A percentile compares a stretch with the other conserved stretches of the same genome.
These are phyloP conservation scores for Gymnoscelis rufifasciata DNA, from an alignment of 2,888 invertebrate species.

Conservation along the genomic window DNA sequence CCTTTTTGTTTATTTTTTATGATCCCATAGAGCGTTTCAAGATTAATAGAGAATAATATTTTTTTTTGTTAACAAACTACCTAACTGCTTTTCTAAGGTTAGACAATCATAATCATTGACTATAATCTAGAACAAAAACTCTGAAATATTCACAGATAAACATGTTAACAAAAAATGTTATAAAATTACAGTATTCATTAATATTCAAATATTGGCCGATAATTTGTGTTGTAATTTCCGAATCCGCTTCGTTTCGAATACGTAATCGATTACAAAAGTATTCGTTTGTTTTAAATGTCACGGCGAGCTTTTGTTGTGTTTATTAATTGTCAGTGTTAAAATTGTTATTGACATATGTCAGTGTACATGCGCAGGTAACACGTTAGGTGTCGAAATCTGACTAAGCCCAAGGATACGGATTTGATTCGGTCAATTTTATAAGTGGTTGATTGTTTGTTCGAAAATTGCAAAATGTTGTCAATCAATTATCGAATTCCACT, in stretches of 20 bases:
- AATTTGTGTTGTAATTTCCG: conserved; percentile 43
- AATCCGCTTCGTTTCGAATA: conserved; percentile 44
- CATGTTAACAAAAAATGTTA: neutral
- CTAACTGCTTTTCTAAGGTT: too few species aligned
- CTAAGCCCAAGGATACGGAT: conserved; percentile 7
- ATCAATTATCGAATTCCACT: conserved; percentile 6
- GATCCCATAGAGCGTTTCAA: too few species aligned
- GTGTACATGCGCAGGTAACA: conserved; percentile 15
- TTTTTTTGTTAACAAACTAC: too few species aligned
- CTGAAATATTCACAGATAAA: neutral
- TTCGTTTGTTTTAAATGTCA: conserved; percentile 60
- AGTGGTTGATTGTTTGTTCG: conserved; percentile 9
- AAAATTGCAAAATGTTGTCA: conserved; percentile 8
- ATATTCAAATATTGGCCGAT: conserved; percentile 28
- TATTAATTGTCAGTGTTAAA: conserved; percentile 36
- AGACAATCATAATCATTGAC: neutral
- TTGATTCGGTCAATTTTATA: conserved; percentile 4
- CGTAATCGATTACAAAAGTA: conserved; percentile 52
- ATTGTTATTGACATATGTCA: conserved; percentile 20
- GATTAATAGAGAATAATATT: too few species aligned
- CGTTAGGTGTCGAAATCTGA: conserved; percentile 9
- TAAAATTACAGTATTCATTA: conserved; percentile 27
- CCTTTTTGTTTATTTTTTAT: too few species aligned
- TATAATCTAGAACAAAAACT: neutral
- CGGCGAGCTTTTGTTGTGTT: conserved; percentile 49